These are phyloP conservation scores for Conus ventricosus DNA, from an alignment of 1,140 invertebrate species.

Conservation along the genomic window DNA sequence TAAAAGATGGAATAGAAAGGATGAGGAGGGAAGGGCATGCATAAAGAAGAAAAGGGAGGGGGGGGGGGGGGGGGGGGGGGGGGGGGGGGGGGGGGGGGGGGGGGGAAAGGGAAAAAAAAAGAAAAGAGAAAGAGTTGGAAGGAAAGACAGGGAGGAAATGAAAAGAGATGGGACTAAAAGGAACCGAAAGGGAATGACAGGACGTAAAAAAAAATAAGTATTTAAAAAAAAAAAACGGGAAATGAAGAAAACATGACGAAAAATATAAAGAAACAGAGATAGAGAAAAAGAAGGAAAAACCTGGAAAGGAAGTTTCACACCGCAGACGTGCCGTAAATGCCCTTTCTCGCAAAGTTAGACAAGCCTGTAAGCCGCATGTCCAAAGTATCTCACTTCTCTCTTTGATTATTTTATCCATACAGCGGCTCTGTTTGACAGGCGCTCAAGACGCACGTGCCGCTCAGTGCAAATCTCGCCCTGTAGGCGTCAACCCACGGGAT, in stretches of 20 bases:
- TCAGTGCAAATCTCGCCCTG: too few species aligned
- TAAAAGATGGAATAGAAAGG: background rate
- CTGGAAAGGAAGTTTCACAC: background rate
- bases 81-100: background rate
- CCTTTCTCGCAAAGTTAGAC: too few species aligned
- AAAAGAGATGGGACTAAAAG: background rate
- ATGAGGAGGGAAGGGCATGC: background rate
- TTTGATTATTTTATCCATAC: too few species aligned
- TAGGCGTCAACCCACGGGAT: too few species aligned
- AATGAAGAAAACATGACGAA: background rate
- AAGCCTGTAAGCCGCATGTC: too few species aligned
- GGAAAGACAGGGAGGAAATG: background rate
- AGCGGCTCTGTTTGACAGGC: too few species aligned
- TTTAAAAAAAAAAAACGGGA: background rate
- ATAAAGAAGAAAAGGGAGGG: background rate
- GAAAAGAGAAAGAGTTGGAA: background rate
- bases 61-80: background rate
- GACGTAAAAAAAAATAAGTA: background rate
- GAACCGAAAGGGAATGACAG: background rate
- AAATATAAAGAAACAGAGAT: background rate
- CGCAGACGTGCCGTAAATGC: too few species aligned
- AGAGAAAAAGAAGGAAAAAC: background rate
- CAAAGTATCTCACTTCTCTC: too few species aligned
- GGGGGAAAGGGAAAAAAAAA: background rate
- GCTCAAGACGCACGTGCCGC: too few species aligned